phyloP scores from a whole-genome alignment of 2,797 vertebrate genomes.

The Malurus splendens region DNA sequence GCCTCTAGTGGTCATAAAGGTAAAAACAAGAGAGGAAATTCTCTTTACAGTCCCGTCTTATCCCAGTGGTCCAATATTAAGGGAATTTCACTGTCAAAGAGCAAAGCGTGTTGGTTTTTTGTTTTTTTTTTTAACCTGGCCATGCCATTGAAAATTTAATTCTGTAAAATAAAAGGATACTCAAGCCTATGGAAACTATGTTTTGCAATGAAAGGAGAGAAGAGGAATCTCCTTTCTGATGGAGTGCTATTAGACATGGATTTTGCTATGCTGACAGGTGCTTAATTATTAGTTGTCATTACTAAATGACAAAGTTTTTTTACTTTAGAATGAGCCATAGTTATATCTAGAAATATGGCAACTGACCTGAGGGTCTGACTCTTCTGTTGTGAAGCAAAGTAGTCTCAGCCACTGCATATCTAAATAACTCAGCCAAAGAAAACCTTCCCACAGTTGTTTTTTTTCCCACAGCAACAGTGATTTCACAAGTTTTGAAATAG shows the following conservation, averaged over 20 bases:
- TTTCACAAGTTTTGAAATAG: neutral
- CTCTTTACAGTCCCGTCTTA: neutral
- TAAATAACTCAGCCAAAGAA: neutral
- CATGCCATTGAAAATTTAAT: neutral
- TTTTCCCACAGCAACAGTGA: neutral
- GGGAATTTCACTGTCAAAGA: neutral
- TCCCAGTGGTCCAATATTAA: neutral
- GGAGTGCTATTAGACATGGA: neutral
- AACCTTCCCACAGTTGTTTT: neutral
- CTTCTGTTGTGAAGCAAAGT: neutral
- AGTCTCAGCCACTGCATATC: neutral
- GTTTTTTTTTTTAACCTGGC: neutral
- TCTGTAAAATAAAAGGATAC: neutral
- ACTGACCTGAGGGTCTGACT: neutral
- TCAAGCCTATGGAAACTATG: neutral
- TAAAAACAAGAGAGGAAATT: neutral
- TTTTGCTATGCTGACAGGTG: neutral
- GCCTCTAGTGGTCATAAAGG: neutral
- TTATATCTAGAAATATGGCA: neutral
- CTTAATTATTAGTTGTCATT: neutral
- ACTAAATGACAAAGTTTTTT: neutral
- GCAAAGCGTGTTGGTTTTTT: rapidly evolving
- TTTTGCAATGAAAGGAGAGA: neutral
- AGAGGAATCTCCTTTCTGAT: neutral
- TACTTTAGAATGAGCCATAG: neutral